Conservation (phyloP, 2,113 vertebrate species). For the Balaeniceps rex region DNA sequence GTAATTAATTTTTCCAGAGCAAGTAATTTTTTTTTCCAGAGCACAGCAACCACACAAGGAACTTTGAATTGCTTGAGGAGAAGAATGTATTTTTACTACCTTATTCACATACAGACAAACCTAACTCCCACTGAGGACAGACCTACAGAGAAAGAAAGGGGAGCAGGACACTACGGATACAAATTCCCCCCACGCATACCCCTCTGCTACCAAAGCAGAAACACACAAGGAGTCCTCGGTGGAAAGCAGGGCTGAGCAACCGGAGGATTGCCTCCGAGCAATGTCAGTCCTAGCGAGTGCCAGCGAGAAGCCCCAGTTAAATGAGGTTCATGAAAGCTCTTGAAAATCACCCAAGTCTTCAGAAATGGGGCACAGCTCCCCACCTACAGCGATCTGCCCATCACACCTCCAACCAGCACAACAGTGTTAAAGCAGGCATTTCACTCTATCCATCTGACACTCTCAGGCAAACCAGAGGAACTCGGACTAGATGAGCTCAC, state of each 20-base stretch:
- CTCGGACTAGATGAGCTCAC: neutral
- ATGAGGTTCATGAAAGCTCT: neutral
- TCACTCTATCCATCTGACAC: neutral
- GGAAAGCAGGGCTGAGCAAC: neutral
- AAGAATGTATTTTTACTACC: neutral
- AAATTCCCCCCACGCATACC: accelerated
- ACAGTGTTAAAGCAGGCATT: neutral
- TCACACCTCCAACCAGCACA: neutral
- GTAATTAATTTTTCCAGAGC: neutral
- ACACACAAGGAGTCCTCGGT: neutral
- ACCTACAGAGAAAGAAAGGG: neutral
- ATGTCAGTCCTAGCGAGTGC: accelerated
- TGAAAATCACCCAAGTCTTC: neutral
- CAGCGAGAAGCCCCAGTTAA: neutral
- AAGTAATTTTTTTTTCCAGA: neutral
- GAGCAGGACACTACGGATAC: neutral
- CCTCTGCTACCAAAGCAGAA: neutral
- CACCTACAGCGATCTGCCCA: neutral
- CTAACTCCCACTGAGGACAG: neutral
- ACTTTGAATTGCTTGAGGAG: neutral
- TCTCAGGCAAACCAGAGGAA: neutral
- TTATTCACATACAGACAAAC: neutral
- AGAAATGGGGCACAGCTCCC: neutral
- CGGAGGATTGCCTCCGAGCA: accelerated
- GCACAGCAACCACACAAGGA: neutral